phyloP scores from a whole-genome alignment of 2,113 vertebrate species.

The Entomyzon cyanotis region DNA sequence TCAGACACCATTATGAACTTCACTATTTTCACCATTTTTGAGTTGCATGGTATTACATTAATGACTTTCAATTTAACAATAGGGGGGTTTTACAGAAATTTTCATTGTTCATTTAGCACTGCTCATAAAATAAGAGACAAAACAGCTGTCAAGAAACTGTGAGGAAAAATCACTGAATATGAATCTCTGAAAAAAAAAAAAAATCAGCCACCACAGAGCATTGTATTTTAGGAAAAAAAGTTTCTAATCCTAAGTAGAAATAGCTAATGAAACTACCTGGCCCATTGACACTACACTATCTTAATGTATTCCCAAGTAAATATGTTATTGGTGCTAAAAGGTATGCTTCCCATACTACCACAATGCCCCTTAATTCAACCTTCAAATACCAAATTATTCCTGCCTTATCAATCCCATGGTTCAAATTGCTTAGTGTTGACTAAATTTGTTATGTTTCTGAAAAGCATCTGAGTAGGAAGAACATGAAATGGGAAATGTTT shows the following conservation, averaged over 20 bases:
- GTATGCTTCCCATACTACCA: not conserved
- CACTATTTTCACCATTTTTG: not conserved
- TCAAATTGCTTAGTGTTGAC: not conserved
- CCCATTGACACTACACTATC: not conserved
- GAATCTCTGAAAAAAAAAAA: not conserved
- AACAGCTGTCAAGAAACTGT: not conserved
- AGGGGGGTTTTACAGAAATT: not conserved
- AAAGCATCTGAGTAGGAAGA: not conserved
- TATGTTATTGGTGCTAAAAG: not conserved
- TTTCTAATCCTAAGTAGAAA: not conserved
- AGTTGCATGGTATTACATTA: not conserved
- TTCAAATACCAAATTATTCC: not conserved
- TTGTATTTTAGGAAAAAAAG: not conserved
- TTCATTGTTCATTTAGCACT: not conserved
- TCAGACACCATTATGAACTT: not conserved
- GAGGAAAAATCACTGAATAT: not conserved
- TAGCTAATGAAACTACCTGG: not conserved
- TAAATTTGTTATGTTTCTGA: not conserved
- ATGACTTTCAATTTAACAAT: conserved; percentile 15
- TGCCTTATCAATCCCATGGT: not conserved
- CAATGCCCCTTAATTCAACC: not conserved
- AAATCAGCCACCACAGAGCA: not conserved
- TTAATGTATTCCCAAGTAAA: not conserved
- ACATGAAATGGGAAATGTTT: not conserved
- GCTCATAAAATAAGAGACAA: not conserved